Base-by-base conservation (phyloP, 2,113 vertebrate species). In the Hystrix cristata region DNA sequence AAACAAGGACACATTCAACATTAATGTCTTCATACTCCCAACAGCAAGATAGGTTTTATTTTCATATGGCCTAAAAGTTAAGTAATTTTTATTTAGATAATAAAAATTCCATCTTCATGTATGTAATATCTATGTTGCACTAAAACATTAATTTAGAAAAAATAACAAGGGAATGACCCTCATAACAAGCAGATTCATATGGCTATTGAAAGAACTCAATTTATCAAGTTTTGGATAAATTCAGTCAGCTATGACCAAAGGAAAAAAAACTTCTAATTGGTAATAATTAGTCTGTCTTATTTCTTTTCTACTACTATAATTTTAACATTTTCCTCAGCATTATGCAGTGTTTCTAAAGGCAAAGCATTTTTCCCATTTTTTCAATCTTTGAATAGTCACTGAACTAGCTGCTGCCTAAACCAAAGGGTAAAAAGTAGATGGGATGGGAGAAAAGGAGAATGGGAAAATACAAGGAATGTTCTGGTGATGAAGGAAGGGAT, bases 21-120 rank as follows among this genome's bases (percentile, higher is more conserved):
- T 96, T 83, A 99, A 94, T 4, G 98, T 99, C 98, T 99, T 99
- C 91, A 98, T 98, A 14, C 98, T 99, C 93, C 99, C 99, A 97
- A 99, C 98, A n/a, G 99, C 98, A 31, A 99, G 99, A 59, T 99
- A 99, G 0, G 97, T 80, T 97, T 99, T 99, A 96, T 99, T 99
- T 87, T 99, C 99, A 93, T 98, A 62, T n/a, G 98, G 98, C 97
- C 99, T 99, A 95, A 96, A 96, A 98, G 95, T 96, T 48, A 97
- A 95, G 81, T 3, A 93, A 65, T 12, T 95, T 72, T 57, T 43
- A 1, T 71, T 87, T 90, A 46, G 48, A n/a, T 90, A 93, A 34
- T 78, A 71, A 88, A 96, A 55, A 79, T 55, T n/a, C 12, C 38
- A 67, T 71, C 7, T 79, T 48, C 78, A 19, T 15, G 62, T 34